A percentile compares a stretch with the other conserved stretches of the same genome.
Conservation (phyloP, 1,140 invertebrate species). For the Gonatopus flavifemur region DNA sequence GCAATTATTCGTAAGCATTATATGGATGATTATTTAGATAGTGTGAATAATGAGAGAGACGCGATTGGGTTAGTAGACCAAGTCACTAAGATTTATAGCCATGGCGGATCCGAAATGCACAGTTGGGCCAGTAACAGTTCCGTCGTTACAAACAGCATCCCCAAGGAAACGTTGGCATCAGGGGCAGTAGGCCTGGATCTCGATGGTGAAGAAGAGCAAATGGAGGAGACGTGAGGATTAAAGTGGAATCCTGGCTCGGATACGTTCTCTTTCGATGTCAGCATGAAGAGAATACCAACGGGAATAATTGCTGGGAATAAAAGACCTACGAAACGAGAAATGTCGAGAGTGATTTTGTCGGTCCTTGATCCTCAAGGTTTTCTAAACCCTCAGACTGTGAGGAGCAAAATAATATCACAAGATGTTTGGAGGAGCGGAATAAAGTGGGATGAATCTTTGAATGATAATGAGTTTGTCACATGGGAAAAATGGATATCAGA, state of each 20-base stretch:
- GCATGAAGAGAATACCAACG: neutral
- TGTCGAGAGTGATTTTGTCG: constrained; percentile 24
- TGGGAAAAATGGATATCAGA: constrained; percentile 12
- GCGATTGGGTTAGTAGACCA: constrained; percentile 25
- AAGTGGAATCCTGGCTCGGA: neutral
- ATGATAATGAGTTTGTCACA: neutral
- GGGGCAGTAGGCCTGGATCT: neutral
- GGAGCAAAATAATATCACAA: constrained; percentile 25
- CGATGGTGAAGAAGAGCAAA: neutral
- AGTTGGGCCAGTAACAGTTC: constrained; percentile 2
- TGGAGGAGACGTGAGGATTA: constrained; percentile 6
- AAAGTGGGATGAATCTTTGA: constrained; percentile 24
- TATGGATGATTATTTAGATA: constrained; percentile 47
- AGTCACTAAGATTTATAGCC: constrained; percentile 30
- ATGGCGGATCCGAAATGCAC: constrained; percentile 3
- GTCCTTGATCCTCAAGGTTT: constrained; percentile 31
- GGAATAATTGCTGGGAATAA: constrained; percentile 3
- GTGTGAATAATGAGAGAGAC: constrained; percentile 21
- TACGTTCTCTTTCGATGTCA: constrained; percentile 1
- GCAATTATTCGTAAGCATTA: constrained; percentile 36
- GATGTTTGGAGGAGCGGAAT: constrained; percentile 21
- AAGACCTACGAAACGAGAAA: constrained; percentile 20
- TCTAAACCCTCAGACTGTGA: constrained; percentile 16
- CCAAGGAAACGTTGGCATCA: neutral
- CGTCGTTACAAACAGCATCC: neutral